These are phyloP conservation scores for Meliscaeva auricollis DNA, from an alignment of 2,888 invertebrate genomes.

Conservation along the genomic window DNA sequence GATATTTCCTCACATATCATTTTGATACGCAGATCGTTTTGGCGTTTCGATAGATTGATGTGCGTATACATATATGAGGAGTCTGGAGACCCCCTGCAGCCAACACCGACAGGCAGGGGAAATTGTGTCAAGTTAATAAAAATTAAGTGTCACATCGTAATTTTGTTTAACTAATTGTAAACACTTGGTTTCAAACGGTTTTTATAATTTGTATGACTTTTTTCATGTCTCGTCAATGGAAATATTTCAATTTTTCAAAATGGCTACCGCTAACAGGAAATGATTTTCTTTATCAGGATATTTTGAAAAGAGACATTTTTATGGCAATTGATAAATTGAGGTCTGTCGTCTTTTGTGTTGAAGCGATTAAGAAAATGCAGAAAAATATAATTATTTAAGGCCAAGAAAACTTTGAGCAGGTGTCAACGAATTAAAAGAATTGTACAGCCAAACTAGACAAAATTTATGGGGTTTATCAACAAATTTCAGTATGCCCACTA, in stretches of 20 bases:
- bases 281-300: too few relatives aligned
- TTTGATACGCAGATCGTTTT: constrained; percentile 67
- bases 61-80: neutral
- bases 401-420: too few relatives aligned
- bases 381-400: too few relatives aligned
- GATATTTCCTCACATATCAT: constrained; percentile 59
- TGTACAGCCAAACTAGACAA: too few relatives aligned
- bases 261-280: neutral
- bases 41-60: constrained; percentile 60
- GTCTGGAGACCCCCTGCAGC: neutral
- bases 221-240: constrained; percentile 26
- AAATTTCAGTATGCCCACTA: too few relatives aligned
- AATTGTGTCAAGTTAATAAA: constrained; percentile 75
- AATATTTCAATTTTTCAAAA: constrained; percentile 10
- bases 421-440: too few relatives aligned
- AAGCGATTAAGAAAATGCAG: too few relatives aligned
- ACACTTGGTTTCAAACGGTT: constrained; percentile 59
- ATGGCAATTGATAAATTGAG: too few relatives aligned
- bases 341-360: too few relatives aligned
- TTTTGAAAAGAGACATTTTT: too few relatives aligned
- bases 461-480: too few relatives aligned
- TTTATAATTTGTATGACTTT: constrained; percentile 1
- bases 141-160: constrained; percentile 68
- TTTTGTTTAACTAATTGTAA: constrained; percentile 68
- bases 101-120: neutral